phyloP scores from a whole-genome alignment of 2,113 vertebrate species.

The Litocranius walleri region DNA sequence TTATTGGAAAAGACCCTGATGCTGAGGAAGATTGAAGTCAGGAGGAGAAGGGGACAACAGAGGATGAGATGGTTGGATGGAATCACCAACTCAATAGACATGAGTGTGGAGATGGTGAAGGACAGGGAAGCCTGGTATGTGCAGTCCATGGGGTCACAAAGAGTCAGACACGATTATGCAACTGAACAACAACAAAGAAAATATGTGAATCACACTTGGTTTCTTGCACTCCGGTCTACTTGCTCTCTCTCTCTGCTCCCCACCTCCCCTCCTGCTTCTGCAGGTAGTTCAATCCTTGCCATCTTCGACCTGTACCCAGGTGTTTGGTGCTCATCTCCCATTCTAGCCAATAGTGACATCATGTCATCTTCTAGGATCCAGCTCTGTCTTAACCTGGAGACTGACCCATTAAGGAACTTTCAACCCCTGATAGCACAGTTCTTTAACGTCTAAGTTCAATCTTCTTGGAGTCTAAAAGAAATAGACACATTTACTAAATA shows the following conservation, averaged over 20 bases:
- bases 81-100: neutral
- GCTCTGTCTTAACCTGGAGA: neutral
- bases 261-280: neutral
- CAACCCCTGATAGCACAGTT: neutral
- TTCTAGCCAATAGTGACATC: neutral
- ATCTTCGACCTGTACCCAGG: neutral
- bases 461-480: neutral
- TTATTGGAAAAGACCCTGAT: neutral
- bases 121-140: neutral
- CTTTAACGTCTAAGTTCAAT: neutral
- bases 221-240: neutral
- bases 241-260: no score
- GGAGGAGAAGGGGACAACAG: neutral
- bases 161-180: neutral
- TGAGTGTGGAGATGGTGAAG: neutral
- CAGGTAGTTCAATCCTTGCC: neutral
- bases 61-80: neutral
- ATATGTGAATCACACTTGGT: neutral
- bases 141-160: neutral
- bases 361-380: neutral
- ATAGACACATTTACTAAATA: neutral
- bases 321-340: neutral
- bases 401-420: neutral
- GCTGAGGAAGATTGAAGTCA: neutral
- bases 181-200: neutral